Evolutionary conservation across 2,113 vertebrate genomes (phyloP), one percentile per base, ranked within the genome.

Genomic region (Aptenodytes forsteri): DNA sequence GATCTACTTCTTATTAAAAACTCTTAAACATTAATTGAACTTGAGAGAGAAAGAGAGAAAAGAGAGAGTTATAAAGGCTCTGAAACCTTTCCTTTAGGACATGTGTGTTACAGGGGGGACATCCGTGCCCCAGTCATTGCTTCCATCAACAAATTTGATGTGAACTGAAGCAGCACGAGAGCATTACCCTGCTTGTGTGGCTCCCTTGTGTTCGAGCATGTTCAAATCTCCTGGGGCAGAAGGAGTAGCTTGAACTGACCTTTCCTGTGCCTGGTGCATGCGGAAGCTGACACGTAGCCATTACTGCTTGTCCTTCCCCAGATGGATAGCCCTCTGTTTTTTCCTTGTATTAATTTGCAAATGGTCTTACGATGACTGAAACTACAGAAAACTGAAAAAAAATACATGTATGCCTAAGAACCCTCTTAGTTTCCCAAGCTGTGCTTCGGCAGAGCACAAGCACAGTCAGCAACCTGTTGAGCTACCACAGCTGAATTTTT

Each of bases 361-460:
- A 70, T 79, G 9, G 11, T 40, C 47, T 87, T 54, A n/a, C 2
- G 16, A 73, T 62, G 78, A 20, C 38, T 84, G 42, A 66, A 85
- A 54, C 38, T 29, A 54, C 15, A 82, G 42, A 61, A 81, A 81
- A 62, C 9, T 34, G 34, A 6, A 26, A 47, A 22, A 17, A 50
- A 59, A 4, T 11, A 19, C 8, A 17, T 1, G 0, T 26, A 7
- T 36, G 29, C 34, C 22, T 47, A 47, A 54, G n/a, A 87, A 50
- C 15, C 19, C 11, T 70, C 19, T n/a, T n/a, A 20, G 36, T 77
- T 82, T 72, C 38, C n/a, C 25, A 32, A 7, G 12, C 46, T 64
- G 18, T 27, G 27, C 25, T 75, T 89, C 3, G 1, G 34, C 26
- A 67, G 25, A 1, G 0, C 47, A 36, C 0, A 0, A 72, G 26